Evolutionary conservation across 2,113 vertebrate genomes (phyloP).

Genomic region (Gulo gulo): DNA sequence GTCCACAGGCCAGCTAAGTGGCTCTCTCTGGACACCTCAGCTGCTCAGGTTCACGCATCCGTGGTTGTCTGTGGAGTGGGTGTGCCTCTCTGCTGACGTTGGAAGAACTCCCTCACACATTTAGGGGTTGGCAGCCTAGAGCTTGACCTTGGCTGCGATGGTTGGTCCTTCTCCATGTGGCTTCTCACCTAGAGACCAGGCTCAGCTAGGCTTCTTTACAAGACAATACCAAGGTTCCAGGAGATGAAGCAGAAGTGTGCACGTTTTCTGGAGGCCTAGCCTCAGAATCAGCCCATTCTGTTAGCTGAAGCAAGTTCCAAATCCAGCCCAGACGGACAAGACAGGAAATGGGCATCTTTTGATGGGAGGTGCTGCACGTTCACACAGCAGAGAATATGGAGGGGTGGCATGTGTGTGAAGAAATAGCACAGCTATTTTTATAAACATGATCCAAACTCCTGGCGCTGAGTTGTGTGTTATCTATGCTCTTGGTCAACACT

Average conservation of each 20-base stretch:
- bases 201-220: not conserved
- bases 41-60: not conserved
- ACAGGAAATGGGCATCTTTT: not conserved
- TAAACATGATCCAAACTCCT: no score
- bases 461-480: not conserved
- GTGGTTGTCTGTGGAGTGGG: not conserved
- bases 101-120: not conserved
- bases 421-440: not conserved
- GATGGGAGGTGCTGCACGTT: not conserved
- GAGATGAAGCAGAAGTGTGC: not conserved
- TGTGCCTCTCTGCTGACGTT: not conserved
- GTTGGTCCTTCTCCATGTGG: no score
- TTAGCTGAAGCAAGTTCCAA: not conserved
- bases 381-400: not conserved
- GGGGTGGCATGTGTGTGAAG: not conserved
- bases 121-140: not conserved
- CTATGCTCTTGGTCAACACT: not conserved
- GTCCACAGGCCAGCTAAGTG: not conserved
- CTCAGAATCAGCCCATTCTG: not conserved
- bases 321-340: not conserved
- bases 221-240: not conserved
- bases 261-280: not conserved
- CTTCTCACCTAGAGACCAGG: not conserved
- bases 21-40: not conserved
- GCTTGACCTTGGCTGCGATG: not conserved